Evolutionary conservation across 2,113 vertebrate species (phyloP).

Genomic region (Bagarius yarrelli): DNA sequence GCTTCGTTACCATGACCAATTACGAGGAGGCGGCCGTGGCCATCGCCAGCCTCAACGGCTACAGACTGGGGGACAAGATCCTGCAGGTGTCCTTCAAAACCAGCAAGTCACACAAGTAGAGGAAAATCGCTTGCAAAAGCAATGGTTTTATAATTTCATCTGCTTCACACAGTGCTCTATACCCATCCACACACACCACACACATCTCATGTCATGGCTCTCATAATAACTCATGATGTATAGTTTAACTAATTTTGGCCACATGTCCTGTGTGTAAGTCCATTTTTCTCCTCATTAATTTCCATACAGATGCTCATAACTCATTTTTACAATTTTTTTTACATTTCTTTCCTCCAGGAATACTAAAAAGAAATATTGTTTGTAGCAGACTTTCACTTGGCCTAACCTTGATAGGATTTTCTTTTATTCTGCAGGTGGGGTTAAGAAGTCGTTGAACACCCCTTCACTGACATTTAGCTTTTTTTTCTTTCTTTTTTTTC

Average conservation of each 20-base stretch:
- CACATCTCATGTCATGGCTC: not conserved
- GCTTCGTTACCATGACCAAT: slow-evolving; percentile 99
- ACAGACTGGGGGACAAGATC: slow-evolving; percentile 97
- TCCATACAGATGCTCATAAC: slow-evolving; percentile 25
- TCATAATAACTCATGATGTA: not conserved
- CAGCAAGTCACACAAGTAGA: slow-evolving; percentile 98
- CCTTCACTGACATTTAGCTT: slow-evolving; percentile 66
- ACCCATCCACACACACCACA: slow-evolving; percentile 4
- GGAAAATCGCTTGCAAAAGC: not conserved
- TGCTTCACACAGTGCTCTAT: not conserved
- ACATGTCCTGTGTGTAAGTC: not conserved
- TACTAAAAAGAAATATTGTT: not conserved
- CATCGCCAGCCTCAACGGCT: slow-evolving; percentile 97
- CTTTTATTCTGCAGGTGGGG: slow-evolving; percentile 40
- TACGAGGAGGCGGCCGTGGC: slow-evolving; percentile 99
- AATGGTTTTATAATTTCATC: slow-evolving; percentile 11
- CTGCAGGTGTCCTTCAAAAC: slow-evolving; percentile 99
- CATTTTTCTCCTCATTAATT: not conserved
- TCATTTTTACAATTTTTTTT: not conserved
- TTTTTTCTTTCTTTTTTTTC: slow-evolving; percentile 72
- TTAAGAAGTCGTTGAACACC: not conserved
- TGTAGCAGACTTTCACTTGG: slow-evolving; percentile 50
- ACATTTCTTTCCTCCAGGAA: not conserved
- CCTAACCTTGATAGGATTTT: not conserved
- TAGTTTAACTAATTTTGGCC: not conserved